Conservation (phyloP, 2,888 invertebrate genomes). For the Neoascia interrupta region DNA sequence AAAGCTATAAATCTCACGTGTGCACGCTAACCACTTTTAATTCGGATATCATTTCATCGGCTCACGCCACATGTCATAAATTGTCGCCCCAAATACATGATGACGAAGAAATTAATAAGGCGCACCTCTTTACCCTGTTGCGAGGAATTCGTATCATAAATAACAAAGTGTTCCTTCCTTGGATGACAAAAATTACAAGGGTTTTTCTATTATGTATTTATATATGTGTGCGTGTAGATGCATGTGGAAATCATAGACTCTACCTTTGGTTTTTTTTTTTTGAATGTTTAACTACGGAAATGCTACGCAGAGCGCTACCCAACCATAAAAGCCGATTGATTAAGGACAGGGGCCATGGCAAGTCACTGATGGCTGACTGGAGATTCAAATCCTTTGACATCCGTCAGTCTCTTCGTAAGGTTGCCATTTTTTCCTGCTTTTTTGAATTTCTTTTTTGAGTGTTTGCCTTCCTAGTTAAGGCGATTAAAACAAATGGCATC, state of each 20-base stretch:
- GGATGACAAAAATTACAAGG: constrained; percentile 5
- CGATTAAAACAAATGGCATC: constrained; percentile 58
- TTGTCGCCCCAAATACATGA: constrained; percentile 12
- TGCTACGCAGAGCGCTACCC: neutral
- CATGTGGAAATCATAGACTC: neutral
- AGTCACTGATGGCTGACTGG: neutral
- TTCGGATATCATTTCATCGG: constrained; percentile 46
- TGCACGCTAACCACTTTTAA: constrained; percentile 21
- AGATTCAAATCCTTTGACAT: constrained; percentile 33
- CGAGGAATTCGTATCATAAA: constrained; percentile 19
- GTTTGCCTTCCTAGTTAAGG: constrained; percentile 45
- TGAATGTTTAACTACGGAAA: neutral
- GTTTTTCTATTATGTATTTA: constrained; percentile 1
- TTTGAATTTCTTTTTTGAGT: neutral
- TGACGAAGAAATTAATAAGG: constrained; percentile 38
- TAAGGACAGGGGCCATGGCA: neutral
- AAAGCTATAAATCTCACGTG: constrained; percentile 25
- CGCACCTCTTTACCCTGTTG: constrained; percentile 38
- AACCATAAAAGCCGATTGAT: constrained; percentile 23
- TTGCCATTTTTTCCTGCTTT: neutral
- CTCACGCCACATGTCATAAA: constrained; percentile 39
- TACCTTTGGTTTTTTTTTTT: neutral
- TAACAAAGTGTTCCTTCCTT: constrained; percentile 20
- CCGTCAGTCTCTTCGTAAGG: neutral
- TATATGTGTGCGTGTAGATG: neutral